Evolutionary conservation across 1,140 invertebrate genomes (phyloP).

Genomic region (Lamellibrachia luymesi): DNA sequence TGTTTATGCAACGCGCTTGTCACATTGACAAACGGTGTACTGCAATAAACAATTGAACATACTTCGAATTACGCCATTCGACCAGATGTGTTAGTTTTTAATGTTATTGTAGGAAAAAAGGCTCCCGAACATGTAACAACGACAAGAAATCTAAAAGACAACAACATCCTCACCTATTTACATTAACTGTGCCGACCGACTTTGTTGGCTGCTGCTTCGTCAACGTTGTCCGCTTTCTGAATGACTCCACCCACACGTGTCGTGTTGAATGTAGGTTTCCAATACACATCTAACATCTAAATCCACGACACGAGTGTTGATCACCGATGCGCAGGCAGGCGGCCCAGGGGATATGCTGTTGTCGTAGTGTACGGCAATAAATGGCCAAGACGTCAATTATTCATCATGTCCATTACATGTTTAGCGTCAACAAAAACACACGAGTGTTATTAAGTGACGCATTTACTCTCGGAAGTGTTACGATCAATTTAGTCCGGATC

Average conservation of each 20-base stretch:
- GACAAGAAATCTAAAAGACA: not conserved
- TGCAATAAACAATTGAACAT: no score
- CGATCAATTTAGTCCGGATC: no score
- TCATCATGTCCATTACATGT: not conserved
- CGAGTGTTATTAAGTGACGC: not conserved
- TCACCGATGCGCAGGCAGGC: not conserved
- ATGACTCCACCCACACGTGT: not conserved
- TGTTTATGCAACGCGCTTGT: no score
- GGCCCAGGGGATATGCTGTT: not conserved
- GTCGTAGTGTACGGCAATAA: not conserved
- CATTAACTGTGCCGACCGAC: not conserved
- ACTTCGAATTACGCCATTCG: no score
- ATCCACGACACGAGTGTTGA: not conserved
- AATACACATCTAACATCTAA: not conserved
- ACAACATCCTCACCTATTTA: not conserved
- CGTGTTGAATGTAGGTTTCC: not conserved
- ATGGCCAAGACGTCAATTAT: not conserved
- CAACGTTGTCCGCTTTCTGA: not conserved
- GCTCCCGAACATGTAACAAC: not conserved
- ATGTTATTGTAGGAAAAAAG: no score
- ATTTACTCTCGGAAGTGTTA: no score
- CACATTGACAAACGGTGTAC: no score
- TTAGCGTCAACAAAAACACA: not conserved
- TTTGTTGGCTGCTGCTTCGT: not conserved
- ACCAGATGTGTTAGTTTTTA: no score